phyloP scores from a whole-genome alignment of 2,888 invertebrate species.

The Sphecodes monilicornis region DNA sequence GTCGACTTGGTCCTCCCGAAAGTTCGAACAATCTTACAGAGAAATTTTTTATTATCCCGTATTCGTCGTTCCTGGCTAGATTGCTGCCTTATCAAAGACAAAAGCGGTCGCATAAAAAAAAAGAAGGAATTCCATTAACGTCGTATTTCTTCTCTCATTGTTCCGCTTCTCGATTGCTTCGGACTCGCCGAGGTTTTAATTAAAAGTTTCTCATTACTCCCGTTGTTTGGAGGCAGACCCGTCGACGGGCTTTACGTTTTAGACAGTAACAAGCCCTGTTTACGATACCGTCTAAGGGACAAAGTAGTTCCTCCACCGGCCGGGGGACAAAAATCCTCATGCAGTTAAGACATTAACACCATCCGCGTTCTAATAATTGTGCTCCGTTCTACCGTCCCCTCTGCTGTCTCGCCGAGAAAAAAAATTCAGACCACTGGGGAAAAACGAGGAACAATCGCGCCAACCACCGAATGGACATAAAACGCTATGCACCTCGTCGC shows the following conservation, averaged over 20 bases:
- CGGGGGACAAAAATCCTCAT: constrained; percentile 51
- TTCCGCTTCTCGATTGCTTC: constrained; percentile 71
- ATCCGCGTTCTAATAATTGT: constrained; percentile 58
- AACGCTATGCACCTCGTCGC: not conserved
- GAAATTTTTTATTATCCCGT: constrained; percentile 59
- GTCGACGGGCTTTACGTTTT: constrained; percentile 72
- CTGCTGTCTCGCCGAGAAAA: constrained; percentile 9
- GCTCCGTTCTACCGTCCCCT: not conserved
- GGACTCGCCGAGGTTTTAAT: constrained; percentile 78
- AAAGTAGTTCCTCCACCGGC: constrained; percentile 52
- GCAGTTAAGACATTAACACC: constrained; percentile 40
- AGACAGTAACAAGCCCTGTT: constrained; percentile 76
- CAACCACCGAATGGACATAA: not conserved
- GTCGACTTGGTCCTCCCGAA: constrained; percentile 19
- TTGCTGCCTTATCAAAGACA: constrained; percentile 61
- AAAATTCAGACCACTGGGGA: not conserved
- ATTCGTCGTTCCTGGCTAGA: constrained; percentile 11
- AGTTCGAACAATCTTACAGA: constrained; percentile 43
- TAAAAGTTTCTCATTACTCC: constrained; percentile 81
- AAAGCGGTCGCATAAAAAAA: constrained; percentile 62
- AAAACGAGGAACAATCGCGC: not conserved
- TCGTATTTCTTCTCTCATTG: constrained; percentile 75
- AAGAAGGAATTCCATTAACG: constrained; percentile 74
- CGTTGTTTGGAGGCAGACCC: constrained; percentile 75
- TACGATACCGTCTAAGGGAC: constrained; percentile 72